These are phyloP conservation scores for Nemotelus pantherinus DNA, from an alignment of 2,888 invertebrate species.

Conservation along the genomic window DNA sequence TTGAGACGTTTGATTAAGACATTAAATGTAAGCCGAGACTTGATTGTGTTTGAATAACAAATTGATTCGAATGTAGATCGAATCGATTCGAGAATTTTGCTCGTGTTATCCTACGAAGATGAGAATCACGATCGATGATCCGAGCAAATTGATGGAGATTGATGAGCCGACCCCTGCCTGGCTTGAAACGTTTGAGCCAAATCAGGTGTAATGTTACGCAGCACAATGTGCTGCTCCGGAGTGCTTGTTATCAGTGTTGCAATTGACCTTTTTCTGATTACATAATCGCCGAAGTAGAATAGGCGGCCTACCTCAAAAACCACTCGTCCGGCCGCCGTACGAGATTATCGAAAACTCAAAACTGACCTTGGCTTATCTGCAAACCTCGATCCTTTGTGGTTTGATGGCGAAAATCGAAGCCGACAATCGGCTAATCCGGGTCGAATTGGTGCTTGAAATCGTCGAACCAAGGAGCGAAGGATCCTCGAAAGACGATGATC, in stretches of 20 bases:
- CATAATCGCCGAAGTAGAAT: slow-evolving; percentile 7
- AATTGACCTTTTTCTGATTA: slow-evolving; percentile 23
- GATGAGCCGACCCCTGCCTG: neutral
- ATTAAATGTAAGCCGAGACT: neutral
- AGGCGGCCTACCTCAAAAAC: slow-evolving; percentile 14
- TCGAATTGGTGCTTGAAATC: slow-evolving; percentile 23
- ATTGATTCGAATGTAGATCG: slow-evolving; percentile 22
- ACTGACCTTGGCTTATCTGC: slow-evolving; percentile 30
- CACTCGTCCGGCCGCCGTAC: neutral
- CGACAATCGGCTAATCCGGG: slow-evolving; percentile 39
- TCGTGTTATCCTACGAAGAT: neutral
- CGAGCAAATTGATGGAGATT: slow-evolving; percentile 10
- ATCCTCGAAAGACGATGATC: slow-evolving; percentile 15
- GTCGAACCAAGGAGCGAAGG: neutral
- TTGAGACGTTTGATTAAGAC: slow-evolving; percentile 17
- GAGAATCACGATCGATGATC: slow-evolving; percentile 7
- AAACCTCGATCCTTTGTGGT: slow-evolving; percentile 30
- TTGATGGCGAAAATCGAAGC: slow-evolving; percentile 5
- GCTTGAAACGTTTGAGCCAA: neutral
- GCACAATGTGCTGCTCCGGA: no score
- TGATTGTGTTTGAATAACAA: slow-evolving; percentile 13
- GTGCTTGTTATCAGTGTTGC: neutral
- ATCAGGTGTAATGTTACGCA: no score
- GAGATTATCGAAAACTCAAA: slow-evolving; percentile 19
- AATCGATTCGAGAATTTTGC: slow-evolving; percentile 14